Percentiles rank a stretch among this genome's conserved stretches.
Conservation (phyloP, 1,140 invertebrate genomes). For the Panulirus ornatus region DNA sequence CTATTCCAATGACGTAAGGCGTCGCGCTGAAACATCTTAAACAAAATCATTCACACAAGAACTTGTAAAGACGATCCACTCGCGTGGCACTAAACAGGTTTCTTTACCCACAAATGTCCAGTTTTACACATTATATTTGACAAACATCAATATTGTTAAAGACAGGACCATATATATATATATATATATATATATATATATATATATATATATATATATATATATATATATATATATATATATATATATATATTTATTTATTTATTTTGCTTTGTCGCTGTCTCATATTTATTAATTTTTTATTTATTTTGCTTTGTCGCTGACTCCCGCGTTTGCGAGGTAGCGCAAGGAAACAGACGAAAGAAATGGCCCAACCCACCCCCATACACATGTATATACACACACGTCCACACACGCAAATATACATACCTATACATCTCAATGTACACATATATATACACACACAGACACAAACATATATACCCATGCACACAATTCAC, state of each 20-base stretch:
- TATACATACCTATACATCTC: too few relatives aligned
- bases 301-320: background rate
- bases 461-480: too few relatives aligned
- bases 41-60: too few relatives aligned
- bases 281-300: background rate
- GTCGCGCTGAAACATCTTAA: too few relatives aligned
- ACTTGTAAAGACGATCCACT: too few relatives aligned
- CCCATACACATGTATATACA: slow-evolving; percentile 15
- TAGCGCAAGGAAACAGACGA: too few relatives aligned
- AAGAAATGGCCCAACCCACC: too few relatives aligned
- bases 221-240: slow-evolving; percentile 10
- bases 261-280: background rate
- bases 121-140: background rate
- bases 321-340: too few relatives aligned
- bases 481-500: too few relatives aligned
- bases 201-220: slow-evolving; percentile 24
- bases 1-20: too few relatives aligned
- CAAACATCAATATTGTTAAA: background rate
- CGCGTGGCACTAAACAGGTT: too few relatives aligned
- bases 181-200: slow-evolving; percentile 31
- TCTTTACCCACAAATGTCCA: background rate
- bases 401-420: background rate
- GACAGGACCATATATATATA: background rate
- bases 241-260: background rate
- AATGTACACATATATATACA: too few relatives aligned